Percentiles rank a stretch among this genome's conserved stretches.
Conservation (phyloP, 2,797 vertebrate species). For the Antennarius maculatus region DNA sequence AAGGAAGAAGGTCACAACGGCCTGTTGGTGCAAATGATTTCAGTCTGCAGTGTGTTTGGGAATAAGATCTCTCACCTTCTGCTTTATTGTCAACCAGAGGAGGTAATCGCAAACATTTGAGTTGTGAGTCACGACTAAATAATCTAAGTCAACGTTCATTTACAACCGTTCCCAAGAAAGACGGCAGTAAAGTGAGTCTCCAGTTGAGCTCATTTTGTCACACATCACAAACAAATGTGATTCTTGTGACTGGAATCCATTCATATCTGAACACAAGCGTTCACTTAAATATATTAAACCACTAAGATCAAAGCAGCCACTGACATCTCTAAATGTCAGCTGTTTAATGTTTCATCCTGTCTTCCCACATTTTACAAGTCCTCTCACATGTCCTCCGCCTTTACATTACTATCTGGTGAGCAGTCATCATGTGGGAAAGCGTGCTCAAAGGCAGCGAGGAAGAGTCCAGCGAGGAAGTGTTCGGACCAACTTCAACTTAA, state of each 20-base stretch:
- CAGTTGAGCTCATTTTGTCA: slow-evolving; percentile 10
- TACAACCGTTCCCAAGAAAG: background rate
- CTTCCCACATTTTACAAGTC: slow-evolving; percentile 31
- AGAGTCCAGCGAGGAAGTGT: background rate
- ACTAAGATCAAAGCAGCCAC: slow-evolving; percentile 12
- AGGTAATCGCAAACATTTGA: slow-evolving; percentile 16
- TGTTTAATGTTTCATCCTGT: slow-evolving; percentile 15
- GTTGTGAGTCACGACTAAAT: background rate
- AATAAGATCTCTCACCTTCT: slow-evolving; percentile 21
- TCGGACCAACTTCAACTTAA: background rate
- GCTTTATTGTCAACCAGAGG: slow-evolving; percentile 21
- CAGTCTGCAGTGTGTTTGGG: background rate
- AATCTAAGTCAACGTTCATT: background rate
- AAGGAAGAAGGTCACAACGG: background rate
- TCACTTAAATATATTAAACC: slow-evolving; percentile 10
- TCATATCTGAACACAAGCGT: slow-evolving; percentile 15
- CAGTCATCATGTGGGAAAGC: slow-evolving; percentile 12
- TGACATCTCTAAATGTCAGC: slow-evolving; percentile 32
- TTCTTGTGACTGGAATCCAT: slow-evolving; percentile 23
- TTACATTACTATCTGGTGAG: slow-evolving; percentile 19
- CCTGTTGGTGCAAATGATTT: slow-evolving; percentile 6
- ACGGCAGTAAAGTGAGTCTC: slow-evolving; percentile 1
- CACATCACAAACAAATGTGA: slow-evolving; percentile 7
- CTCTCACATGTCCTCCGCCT: slow-evolving; percentile 5
- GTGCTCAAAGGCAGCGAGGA: background rate